Conservation (phyloP, 2,888 invertebrate species). For the Terebella lapidaria region DNA sequence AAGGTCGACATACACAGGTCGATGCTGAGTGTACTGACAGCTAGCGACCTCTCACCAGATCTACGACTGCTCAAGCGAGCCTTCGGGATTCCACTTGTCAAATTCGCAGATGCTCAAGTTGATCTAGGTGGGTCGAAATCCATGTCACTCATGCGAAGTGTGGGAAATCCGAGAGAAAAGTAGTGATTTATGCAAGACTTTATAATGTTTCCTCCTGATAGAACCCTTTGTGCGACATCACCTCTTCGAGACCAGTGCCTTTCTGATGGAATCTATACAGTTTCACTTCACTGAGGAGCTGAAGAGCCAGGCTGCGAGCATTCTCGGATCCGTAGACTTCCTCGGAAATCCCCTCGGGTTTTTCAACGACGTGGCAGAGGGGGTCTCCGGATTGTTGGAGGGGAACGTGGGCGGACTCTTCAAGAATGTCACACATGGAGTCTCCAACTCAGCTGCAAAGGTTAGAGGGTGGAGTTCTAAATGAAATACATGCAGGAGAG, state of each 20-base stretch:
- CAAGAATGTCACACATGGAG: conserved; percentile 92
- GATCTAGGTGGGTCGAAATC: conserved; percentile 62
- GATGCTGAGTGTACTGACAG: conserved; percentile 82
- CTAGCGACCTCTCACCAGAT: conserved; percentile 72
- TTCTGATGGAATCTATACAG: conserved; percentile 23
- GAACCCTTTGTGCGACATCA: conserved; percentile 28
- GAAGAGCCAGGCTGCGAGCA: conserved; percentile 88
- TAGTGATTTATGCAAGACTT: too few relatives aligned
- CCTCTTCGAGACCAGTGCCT: conserved; percentile 27
- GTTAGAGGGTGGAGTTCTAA: conserved; percentile 60
- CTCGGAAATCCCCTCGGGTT: conserved; percentile 95
- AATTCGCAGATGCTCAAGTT: conserved; percentile 94
- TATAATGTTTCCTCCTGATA: too few relatives aligned
- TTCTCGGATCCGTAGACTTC: conserved; percentile 94
- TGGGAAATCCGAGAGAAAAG: too few relatives aligned
- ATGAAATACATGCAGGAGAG: too few relatives aligned
- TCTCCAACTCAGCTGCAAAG: conserved; percentile 96
- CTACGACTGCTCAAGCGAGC: conserved; percentile 76
- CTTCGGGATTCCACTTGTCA: conserved; percentile 81
- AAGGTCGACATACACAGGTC: conserved; percentile 76
- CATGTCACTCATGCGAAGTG: too few relatives aligned
- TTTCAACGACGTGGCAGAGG: conserved; percentile 91
- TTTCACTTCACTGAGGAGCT: conserved; percentile 26
- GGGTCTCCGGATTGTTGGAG: conserved; percentile 87
- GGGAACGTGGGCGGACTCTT: conserved; percentile 87